A percentile compares a stretch with the other conserved stretches of the same genome.
These are phyloP conservation scores for Hoplodrina blanda DNA, from an alignment of 2,888 invertebrate species.

Conservation along the genomic window DNA sequence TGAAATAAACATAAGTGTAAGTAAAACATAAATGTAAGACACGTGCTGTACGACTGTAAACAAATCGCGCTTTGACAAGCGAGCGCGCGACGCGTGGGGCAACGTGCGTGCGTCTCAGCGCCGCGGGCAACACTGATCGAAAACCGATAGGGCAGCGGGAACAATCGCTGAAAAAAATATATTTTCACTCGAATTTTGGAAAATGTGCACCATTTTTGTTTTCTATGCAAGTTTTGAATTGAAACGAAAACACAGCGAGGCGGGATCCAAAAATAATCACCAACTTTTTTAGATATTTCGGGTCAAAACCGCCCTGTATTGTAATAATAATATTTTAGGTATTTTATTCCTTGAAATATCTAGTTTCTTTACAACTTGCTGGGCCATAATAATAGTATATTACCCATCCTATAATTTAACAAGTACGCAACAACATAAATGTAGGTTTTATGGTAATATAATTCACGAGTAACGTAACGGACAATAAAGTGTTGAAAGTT, in stretches of 20 bases:
- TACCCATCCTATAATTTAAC: constrained; percentile 14
- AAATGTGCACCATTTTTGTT: constrained; percentile 13
- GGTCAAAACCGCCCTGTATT: constrained; percentile 12
- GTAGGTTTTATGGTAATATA: constrained; percentile 46
- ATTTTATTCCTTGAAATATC: constrained; percentile 40
- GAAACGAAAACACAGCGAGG: neutral
- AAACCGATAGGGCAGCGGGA: constrained; percentile 77
- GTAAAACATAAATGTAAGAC: constrained; percentile 64
- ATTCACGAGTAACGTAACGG: constrained; percentile 46
- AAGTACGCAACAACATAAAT: constrained; percentile 31
- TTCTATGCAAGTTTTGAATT: constrained; percentile 13
- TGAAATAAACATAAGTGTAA: constrained; percentile 44
- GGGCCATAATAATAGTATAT: constrained; percentile 25
- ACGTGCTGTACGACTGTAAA: constrained; percentile 76
- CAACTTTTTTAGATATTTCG: constrained; percentile 12
- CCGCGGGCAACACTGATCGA: constrained; percentile 82
- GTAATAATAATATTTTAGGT: constrained; percentile 24
- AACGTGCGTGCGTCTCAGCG: constrained; percentile 79
- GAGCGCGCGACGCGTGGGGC: constrained; percentile 61
- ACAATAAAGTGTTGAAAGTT: constrained; percentile 58
- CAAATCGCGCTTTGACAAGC: constrained; percentile 71
- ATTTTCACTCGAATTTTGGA: constrained; percentile 51
- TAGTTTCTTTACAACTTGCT: constrained; percentile 40
- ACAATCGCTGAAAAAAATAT: constrained; percentile 68
- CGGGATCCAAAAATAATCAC: constrained; percentile 21